Conservation (phyloP, 2,888 invertebrate genomes). For the Agonopterix alstromeriana region DNA sequence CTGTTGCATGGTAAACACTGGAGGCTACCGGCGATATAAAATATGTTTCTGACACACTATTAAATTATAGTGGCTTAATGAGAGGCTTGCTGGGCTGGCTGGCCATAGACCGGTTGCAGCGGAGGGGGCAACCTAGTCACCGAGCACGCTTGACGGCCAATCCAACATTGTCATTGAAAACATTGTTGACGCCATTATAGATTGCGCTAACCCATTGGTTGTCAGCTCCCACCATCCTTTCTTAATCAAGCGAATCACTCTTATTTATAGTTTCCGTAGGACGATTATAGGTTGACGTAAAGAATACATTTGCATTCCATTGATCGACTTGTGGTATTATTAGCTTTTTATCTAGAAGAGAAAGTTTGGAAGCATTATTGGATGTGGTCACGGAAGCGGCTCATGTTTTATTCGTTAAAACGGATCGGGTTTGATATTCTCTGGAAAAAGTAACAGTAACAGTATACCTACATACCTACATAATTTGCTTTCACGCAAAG, state of each 20-base stretch:
- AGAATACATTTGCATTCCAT: constrained; percentile 10
- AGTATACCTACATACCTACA: too few species aligned
- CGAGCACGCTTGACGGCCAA: constrained; percentile 4
- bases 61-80: constrained; percentile 11
- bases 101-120: not conserved
- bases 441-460: too few species aligned
- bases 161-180: constrained; percentile 8
- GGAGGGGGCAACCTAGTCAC: not conserved
- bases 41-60: constrained; percentile 6
- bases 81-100: not conserved
- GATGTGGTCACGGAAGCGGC: constrained; percentile 1
- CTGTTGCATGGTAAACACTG: constrained; percentile 6
- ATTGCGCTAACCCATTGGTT: constrained; percentile 4
- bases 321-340: constrained; percentile 1
- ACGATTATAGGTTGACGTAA: not conserved
- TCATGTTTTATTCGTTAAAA: not conserved
- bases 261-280: not conserved
- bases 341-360: not conserved
- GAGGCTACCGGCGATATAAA: constrained; percentile 9
- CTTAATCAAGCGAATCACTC: constrained; percentile 1
- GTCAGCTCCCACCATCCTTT: not conserved
- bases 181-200: constrained; percentile 7
- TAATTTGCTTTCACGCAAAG: too few species aligned
- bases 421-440: too few species aligned
- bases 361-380: constrained; percentile 5